Conservation (phyloP, 2,888 invertebrate species). For the Oscheius sp. region DNA sequence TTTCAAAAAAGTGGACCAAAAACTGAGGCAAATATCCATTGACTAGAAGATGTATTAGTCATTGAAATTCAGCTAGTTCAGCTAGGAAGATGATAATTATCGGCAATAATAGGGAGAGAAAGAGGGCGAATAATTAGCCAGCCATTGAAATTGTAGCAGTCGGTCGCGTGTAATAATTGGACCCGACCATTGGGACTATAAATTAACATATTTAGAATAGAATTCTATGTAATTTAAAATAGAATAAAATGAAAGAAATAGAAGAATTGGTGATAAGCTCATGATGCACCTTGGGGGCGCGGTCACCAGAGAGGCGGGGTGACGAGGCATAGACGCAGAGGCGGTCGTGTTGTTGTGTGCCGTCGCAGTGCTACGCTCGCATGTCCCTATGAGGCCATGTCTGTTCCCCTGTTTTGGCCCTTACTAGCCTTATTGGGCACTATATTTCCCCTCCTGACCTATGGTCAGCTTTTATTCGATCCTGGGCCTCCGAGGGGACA, state of each 20-base stretch:
- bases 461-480: slow-evolving; percentile 20
- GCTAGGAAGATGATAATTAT: background rate
- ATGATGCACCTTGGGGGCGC: slow-evolving; percentile 33
- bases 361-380: slow-evolving; percentile 37
- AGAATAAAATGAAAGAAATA: background rate
- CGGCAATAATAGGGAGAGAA: too few species aligned
- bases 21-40: too few species aligned
- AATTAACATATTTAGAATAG: slow-evolving; percentile 15
- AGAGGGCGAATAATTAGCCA: slow-evolving; percentile 12
- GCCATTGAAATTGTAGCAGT: slow-evolving; percentile 19
- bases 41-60: background rate
- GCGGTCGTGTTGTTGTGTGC: slow-evolving; percentile 33
- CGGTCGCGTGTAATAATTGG: slow-evolving; percentile 25
- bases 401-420: slow-evolving; percentile 30
- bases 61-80: background rate
- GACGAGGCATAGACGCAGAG: slow-evolving; percentile 30
- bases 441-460: slow-evolving; percentile 29
- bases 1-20: too few species aligned
- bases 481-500: background rate
- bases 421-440: slow-evolving; percentile 33
- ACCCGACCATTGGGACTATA: background rate
- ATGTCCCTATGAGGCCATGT: slow-evolving; percentile 39
- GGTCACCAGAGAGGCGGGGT: slow-evolving; percentile 29
- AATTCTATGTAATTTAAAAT: background rate
- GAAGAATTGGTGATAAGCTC: slow-evolving; percentile 32